Percentiles rank a stretch among this genome's conserved stretches.
Evolutionary conservation across 2,888 invertebrate species (phyloP).

Genomic region (Geophilus truncorum): DNA sequence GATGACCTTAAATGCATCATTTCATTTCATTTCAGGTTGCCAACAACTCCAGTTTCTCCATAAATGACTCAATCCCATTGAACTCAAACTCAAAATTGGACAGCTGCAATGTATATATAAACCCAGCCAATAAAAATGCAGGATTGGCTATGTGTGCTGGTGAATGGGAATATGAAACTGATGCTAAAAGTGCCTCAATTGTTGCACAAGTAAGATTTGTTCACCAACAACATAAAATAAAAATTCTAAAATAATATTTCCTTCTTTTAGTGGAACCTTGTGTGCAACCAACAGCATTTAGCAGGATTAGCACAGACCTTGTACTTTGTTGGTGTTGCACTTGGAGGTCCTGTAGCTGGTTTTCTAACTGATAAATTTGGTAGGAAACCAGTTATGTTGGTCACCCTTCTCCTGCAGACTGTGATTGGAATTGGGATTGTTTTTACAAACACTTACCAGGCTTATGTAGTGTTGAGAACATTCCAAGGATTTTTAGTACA

Average conservation of each 20-base stretch:
- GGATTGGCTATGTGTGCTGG: background rate
- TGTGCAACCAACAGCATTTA: constrained; percentile 30
- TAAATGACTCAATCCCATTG: constrained; percentile 17
- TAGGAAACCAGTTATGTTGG: constrained; percentile 34
- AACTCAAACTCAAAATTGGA: background rate
- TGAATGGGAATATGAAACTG: constrained; percentile 13
- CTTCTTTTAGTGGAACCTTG: constrained; percentile 33
- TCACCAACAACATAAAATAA: too few relatives aligned
- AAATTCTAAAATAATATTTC: background rate
- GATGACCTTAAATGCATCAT: background rate
- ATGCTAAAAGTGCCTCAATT: background rate
- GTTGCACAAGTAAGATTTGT: background rate
- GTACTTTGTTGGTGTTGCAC: constrained; percentile 34
- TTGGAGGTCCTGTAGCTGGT: constrained; percentile 35
- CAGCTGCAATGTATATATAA: background rate
- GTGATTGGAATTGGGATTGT: constrained; percentile 28
- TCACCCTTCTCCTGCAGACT: background rate
- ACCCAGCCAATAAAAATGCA: constrained; percentile 3
- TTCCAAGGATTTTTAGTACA: constrained; percentile 29
- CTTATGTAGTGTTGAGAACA: constrained; percentile 2
- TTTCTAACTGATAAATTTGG: constrained; percentile 36
- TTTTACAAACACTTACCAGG: constrained; percentile 10
- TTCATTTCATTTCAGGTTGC: background rate
- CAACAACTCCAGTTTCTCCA: background rate
- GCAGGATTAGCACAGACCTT: constrained; percentile 28